A percentile compares a stretch with the other conserved stretches of the same genome.
These are phyloP conservation scores for Rhingia rostrata DNA, from an alignment of 2,888 invertebrate genomes.

Conservation along the genomic window DNA sequence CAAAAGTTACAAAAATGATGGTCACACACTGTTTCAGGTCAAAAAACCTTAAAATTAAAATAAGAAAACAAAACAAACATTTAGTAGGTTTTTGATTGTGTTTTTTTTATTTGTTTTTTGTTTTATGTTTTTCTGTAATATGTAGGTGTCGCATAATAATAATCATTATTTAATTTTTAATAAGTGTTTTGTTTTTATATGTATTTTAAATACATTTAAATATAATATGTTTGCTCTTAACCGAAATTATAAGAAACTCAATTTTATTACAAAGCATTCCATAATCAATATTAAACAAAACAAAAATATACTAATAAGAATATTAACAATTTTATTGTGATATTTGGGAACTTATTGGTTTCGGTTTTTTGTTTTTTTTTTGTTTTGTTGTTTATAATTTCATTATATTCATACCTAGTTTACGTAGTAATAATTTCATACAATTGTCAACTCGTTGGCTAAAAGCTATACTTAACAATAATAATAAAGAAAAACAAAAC, in stretches of 20 bases:
- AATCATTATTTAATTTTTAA: conserved; percentile 45
- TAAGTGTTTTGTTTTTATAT: conserved; percentile 67
- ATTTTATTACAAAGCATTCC: conserved; percentile 29
- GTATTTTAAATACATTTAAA: conserved; percentile 74
- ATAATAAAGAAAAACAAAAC: conserved; percentile 15
- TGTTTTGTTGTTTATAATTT: conserved; percentile 37
- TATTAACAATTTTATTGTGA: conserved; percentile 73
- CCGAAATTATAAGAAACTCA: conserved; percentile 33
- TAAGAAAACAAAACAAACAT: neutral
- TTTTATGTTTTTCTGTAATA: conserved; percentile 42
- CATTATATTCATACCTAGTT: conserved; percentile 57
- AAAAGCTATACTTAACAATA: conserved; percentile 43
- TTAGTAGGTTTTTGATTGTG: conserved; percentile 42
- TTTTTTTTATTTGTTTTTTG: conserved; percentile 63
- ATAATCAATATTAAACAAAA: conserved; percentile 41
- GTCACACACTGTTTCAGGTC: no score
- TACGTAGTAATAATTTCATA: conserved; percentile 47
- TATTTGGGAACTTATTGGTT: conserved; percentile 74
- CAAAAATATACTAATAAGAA: conserved; percentile 19
- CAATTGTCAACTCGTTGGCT: conserved; percentile 47
- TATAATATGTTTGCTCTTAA: conserved; percentile 63
- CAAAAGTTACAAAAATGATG: no score
- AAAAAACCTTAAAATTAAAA: no score
- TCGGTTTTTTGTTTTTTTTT: conserved; percentile 53
- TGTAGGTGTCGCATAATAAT: conserved; percentile 65